Evolutionary conservation across 2,113 vertebrate species (phyloP).

Genomic region (Cercopithecus mona): DNA sequence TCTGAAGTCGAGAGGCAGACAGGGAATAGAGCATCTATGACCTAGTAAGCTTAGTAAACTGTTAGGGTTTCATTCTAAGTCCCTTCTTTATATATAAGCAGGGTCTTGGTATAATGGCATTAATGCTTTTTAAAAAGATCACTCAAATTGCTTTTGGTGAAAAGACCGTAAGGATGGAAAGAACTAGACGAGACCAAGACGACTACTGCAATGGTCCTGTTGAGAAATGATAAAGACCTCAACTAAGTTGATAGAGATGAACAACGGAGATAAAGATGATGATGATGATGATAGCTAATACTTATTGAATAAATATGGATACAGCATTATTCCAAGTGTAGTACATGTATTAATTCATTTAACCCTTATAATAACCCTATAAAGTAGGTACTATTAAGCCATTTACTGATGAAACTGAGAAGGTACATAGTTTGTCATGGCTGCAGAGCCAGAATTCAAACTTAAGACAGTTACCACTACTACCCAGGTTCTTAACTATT

Average conservation of each 20-base stretch:
- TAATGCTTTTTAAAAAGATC: neutral
- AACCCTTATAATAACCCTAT: neutral
- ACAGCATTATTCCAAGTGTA: neutral
- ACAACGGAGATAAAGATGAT: neutral
- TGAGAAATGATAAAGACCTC: neutral
- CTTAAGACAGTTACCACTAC: neutral
- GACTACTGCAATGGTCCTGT: no score
- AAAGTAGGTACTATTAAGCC: neutral
- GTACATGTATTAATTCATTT: neutral
- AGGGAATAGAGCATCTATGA: neutral
- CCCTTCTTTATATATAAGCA: neutral
- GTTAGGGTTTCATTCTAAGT: neutral
- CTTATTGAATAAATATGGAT: neutral
- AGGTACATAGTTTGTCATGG: neutral
- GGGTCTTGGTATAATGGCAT: neutral
- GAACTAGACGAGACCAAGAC: neutral
- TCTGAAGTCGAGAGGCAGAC: neutral
- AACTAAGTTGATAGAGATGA: neutral
- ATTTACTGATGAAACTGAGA: neutral
- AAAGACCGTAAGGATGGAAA: no score
- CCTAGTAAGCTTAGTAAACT: neutral
- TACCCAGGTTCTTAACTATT: neutral
- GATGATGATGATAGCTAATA: neutral
- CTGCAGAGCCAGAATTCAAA: neutral
- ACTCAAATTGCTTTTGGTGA: neutral